A percentile compares a stretch with the other conserved stretches of the same genome.
phyloP scores from a whole-genome alignment of 2,113 vertebrate species.

The Notarius quadriscutis region DNA sequence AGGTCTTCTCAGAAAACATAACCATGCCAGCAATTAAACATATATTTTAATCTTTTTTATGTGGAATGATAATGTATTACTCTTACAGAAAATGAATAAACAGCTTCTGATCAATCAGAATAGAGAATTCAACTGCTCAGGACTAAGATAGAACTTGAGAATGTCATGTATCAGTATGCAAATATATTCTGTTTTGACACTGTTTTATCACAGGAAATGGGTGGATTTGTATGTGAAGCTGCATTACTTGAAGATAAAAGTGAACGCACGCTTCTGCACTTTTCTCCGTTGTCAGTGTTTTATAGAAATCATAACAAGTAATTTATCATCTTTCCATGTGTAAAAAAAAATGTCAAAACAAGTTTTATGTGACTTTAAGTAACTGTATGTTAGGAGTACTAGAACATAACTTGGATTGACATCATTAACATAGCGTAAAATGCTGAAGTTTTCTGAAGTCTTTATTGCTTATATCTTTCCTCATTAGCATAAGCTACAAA shows the following conservation, averaged over 20 bases:
- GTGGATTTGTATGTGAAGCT: background rate
- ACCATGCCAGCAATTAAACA: background rate
- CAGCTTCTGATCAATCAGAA: background rate
- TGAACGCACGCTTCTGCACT: background rate
- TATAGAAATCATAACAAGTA: background rate
- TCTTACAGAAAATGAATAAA: background rate
- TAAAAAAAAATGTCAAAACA: no score
- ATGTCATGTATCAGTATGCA: no score
- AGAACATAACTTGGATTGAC: background rate
- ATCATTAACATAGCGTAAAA: background rate
- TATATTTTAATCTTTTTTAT: background rate
- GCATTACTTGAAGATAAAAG: background rate
- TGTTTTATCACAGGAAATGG: no score
- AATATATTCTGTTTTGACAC: no score
- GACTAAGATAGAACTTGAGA: no score
- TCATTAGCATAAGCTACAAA: background rate
- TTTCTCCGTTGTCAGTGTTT: background rate
- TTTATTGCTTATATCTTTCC: background rate
- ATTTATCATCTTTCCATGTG: background rate
- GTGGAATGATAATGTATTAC: background rate
- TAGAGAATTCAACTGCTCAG: no score
- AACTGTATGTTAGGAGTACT: background rate
- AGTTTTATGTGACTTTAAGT: background rate
- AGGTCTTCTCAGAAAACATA: background rate
- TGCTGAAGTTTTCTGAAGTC: background rate